phyloP scores from a whole-genome alignment of 2,797 vertebrate species.

The Aotus griseimembra region DNA sequence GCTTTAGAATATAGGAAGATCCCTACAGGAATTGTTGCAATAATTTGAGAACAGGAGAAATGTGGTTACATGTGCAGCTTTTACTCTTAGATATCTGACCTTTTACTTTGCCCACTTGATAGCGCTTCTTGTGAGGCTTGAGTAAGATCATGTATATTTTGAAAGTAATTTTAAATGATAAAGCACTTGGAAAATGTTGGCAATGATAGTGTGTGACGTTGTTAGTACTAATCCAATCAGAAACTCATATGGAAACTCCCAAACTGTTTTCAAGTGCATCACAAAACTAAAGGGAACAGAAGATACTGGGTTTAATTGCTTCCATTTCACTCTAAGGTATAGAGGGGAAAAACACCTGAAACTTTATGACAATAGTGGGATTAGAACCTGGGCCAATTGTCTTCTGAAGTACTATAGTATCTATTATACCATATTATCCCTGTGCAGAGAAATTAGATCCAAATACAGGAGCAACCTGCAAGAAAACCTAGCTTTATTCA shows the following conservation, averaged over 20 bases:
- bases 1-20: neutral
- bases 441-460: neutral
- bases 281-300: neutral
- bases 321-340: neutral
- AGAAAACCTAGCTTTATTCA: neutral
- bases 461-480: neutral
- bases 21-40: neutral
- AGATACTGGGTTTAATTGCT: neutral
- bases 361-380: neutral
- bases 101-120: neutral
- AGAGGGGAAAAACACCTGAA: neutral
- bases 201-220: neutral
- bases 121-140: neutral
- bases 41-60: neutral
- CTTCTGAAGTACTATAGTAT: neutral
- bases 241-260: neutral
- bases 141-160: neutral
- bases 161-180: conserved; percentile 8
- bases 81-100: neutral
- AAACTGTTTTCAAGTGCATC: neutral
- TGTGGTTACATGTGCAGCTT: neutral
- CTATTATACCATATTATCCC: neutral
- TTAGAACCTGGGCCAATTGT: neutral
- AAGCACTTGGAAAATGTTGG: conserved; percentile 4
- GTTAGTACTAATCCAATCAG: neutral